These are phyloP conservation scores for Hesperia comma DNA, from an alignment of 2,888 invertebrate genomes.

Conservation along the genomic window DNA sequence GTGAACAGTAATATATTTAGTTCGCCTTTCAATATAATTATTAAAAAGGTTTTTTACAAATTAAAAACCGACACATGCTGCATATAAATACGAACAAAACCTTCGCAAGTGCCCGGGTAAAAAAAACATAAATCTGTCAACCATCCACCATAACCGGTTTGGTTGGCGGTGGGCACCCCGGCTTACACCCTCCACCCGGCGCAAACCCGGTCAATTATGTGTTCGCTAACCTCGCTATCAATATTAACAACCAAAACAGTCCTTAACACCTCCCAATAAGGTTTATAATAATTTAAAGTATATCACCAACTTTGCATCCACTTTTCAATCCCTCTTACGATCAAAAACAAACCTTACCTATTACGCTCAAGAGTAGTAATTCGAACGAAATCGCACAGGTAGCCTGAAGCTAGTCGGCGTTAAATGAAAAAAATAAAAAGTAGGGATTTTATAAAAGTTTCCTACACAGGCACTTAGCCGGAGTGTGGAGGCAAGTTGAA, in stretches of 20 bases:
- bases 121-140: constrained; percentile 36
- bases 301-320: constrained; percentile 24
- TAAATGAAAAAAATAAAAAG: constrained; percentile 36
- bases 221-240: constrained; percentile 36
- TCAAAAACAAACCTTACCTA: constrained; percentile 18
- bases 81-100: constrained; percentile 19
- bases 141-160: constrained; percentile 33
- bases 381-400: constrained; percentile 10
- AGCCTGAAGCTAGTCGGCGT: constrained; percentile 22
- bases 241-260: constrained; percentile 17
- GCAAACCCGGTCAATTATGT: constrained; percentile 40
- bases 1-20: no score
- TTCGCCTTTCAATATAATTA: no score
- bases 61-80: background rate
- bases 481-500: constrained; percentile 30
- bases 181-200: constrained; percentile 35
- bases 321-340: constrained; percentile 15
- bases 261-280: constrained; percentile 28
- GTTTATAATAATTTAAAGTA: constrained; percentile 26
- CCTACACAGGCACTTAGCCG: constrained; percentile 35
- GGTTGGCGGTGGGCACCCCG: constrained; percentile 35
- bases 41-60: no score
- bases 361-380: constrained; percentile 8
- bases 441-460: constrained; percentile 34
- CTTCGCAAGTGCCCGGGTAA: constrained; percentile 16